Percentiles rank a stretch among this genome's conserved stretches.
phyloP scores from a whole-genome alignment of 2,888 invertebrate species.

The Drosophila neonasuta region DNA sequence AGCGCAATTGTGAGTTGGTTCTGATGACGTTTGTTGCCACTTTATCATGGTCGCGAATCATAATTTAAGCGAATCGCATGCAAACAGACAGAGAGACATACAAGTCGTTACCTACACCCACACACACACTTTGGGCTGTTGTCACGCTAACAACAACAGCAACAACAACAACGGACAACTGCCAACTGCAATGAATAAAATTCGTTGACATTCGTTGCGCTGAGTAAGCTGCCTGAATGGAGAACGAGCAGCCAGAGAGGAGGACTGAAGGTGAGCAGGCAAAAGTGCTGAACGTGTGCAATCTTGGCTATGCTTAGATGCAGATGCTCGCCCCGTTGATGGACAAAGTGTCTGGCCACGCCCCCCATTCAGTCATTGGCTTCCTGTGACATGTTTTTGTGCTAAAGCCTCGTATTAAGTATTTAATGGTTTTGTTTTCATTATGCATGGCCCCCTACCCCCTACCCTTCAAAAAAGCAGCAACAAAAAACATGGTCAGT shows the following conservation, averaged over 20 bases:
- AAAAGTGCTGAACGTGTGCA: slow-evolving; percentile 52
- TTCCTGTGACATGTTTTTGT: slow-evolving; percentile 69
- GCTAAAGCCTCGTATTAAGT: slow-evolving; percentile 60
- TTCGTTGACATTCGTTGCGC: slow-evolving; percentile 69
- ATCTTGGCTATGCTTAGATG: slow-evolving; percentile 58
- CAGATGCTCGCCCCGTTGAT: slow-evolving; percentile 30
- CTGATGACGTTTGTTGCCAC: slow-evolving; percentile 72
- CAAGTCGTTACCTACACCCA: slow-evolving; percentile 61
- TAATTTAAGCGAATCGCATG: slow-evolving; percentile 71
- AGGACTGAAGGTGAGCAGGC: background rate
- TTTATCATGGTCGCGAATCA: slow-evolving; percentile 74
- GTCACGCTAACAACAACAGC: slow-evolving; percentile 37
- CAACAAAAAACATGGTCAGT: slow-evolving; percentile 7
- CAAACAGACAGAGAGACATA: slow-evolving; percentile 31
- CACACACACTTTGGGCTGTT: slow-evolving; percentile 33
- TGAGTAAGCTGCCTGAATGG: slow-evolving; percentile 62
- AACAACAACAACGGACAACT: slow-evolving; percentile 36
- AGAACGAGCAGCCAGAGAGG: background rate
- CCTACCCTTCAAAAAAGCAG: too few species aligned
- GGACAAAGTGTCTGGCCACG: slow-evolving; percentile 50
- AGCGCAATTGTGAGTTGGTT: slow-evolving; percentile 47
- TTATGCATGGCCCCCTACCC: slow-evolving; percentile 38
- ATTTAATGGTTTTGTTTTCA: slow-evolving; percentile 71
- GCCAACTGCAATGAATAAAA: slow-evolving; percentile 64
- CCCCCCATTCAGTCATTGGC: slow-evolving; percentile 45